Percentiles rank a stretch among this genome's conserved stretches.
phyloP scores from a whole-genome alignment of 2,888 invertebrate species.

The Philaethria dido region DNA sequence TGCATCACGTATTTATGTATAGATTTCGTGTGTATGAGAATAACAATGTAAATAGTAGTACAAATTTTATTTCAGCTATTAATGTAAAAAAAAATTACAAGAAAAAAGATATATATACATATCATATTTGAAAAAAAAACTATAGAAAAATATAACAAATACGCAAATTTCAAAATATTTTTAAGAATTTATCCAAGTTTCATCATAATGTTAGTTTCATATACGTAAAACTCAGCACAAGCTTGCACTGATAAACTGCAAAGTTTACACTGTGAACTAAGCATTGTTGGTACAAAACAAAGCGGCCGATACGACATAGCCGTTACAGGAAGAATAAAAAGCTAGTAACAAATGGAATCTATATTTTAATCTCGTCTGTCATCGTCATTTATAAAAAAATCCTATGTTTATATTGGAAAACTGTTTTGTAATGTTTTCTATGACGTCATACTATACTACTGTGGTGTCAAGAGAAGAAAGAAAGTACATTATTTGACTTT shows the following conservation, averaged over 20 bases:
- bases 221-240: neutral
- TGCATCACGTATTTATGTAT: too few relatives aligned
- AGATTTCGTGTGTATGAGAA: too few relatives aligned
- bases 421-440: too few relatives aligned
- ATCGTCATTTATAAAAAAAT: neutral
- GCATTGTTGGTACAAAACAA: constrained; percentile 24
- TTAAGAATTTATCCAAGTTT: neutral
- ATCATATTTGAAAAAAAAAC: too few relatives aligned
- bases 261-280: constrained; percentile 18
- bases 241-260: constrained; percentile 6
- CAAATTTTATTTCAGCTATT: too few relatives aligned
- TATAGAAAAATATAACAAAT: neutral
- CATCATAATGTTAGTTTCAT: constrained; percentile 3
- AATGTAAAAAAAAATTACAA: too few relatives aligned
- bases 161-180: neutral
- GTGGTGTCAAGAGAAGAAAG: too few relatives aligned
- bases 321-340: constrained; percentile 19
- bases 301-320: constrained; percentile 7
- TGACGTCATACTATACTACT: too few relatives aligned
- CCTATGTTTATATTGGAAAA: neutral
- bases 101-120: too few relatives aligned
- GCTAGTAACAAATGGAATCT: constrained; percentile 25
- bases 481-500: too few relatives aligned
- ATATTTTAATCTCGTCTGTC: constrained; percentile 19
- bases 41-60: too few relatives aligned